A percentile compares a stretch with the other conserved stretches of the same genome.
Evolutionary conservation across 2,888 invertebrate genomes (phyloP).

Genomic region (Margaritifera margaritifera): DNA sequence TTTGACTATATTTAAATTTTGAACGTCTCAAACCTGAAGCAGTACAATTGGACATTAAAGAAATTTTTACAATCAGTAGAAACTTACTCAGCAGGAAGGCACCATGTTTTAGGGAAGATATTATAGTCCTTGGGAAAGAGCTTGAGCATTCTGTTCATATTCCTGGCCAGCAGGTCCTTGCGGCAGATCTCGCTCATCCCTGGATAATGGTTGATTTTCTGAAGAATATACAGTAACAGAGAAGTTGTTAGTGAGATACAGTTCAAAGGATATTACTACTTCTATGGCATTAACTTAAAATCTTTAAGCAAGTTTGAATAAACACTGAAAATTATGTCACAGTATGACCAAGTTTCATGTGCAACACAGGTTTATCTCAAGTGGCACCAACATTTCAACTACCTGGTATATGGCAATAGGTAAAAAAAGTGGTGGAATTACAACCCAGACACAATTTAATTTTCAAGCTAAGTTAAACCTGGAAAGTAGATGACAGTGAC

Average conservation of each 20-base stretch:
- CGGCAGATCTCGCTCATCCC: conserved; percentile 91
- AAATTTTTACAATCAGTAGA: background rate
- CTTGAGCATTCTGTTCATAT: conserved; percentile 91
- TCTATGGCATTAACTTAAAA: too few species aligned
- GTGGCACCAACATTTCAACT: background rate
- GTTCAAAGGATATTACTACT: too few species aligned
- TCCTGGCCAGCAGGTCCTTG: conserved; percentile 90
- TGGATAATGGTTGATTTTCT: conserved; percentile 94
- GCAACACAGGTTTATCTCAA: background rate
- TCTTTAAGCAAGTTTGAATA: background rate
- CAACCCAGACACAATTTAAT: too few species aligned
- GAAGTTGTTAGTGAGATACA: too few species aligned
- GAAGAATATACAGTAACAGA: conserved; percentile 61
- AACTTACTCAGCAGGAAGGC: conserved; percentile 90
- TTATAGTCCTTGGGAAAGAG: conserved; percentile 91
- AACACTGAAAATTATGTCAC: background rate
- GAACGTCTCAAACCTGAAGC: too few species aligned
- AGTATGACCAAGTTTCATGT: background rate
- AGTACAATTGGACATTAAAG: too few species aligned
- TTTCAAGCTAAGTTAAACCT: too few species aligned
- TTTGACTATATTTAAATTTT: too few species aligned
- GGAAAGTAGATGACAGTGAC: too few species aligned
- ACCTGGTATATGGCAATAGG: too few species aligned
- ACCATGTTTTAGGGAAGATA: conserved; percentile 95
- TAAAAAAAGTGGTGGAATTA: too few species aligned